These are phyloP conservation scores for Cheilosia scutellata DNA, from an alignment of 2,888 invertebrate genomes.

Conservation along the genomic window DNA sequence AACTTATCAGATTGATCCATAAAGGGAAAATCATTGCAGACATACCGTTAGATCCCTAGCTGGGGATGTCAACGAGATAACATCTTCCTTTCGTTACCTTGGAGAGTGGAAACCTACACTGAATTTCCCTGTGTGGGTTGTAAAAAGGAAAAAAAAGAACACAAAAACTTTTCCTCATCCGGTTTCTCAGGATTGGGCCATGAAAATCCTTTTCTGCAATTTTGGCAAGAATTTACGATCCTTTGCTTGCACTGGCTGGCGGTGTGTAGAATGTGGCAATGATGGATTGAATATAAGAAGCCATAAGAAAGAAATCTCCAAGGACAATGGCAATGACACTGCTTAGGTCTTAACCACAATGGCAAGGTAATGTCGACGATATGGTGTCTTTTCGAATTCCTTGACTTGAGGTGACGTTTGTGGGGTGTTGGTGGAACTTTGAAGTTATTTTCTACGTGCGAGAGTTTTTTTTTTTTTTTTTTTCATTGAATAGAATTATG, in stretches of 20 bases:
- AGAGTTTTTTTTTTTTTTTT: background rate
- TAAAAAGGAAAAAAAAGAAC: background rate
- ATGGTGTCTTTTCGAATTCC: slow-evolving; percentile 12
- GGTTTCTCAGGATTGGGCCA: slow-evolving; percentile 29
- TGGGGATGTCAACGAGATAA: slow-evolving; percentile 31
- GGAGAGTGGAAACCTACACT: background rate
- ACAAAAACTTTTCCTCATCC: slow-evolving; percentile 19
- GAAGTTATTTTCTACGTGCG: slow-evolving; percentile 10
- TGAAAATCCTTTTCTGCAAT: slow-evolving; percentile 59
- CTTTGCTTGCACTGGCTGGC: slow-evolving; percentile 23
- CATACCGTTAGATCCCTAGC: slow-evolving; percentile 47
- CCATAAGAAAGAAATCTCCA: slow-evolving; percentile 40
- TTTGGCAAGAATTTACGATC: slow-evolving; percentile 66
- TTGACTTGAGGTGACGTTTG: slow-evolving; percentile 27
- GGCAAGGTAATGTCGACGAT: slow-evolving; percentile 7
- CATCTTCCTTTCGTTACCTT: slow-evolving; percentile 19
- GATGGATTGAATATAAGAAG: slow-evolving; percentile 66
- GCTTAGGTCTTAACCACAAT: slow-evolving; percentile 14
- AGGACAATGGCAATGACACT: slow-evolving; percentile 17
- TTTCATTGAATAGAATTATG: slow-evolving; percentile 3
- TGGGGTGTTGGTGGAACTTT: background rate
- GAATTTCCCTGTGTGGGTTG: slow-evolving; percentile 5
- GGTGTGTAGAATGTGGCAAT: slow-evolving; percentile 47
- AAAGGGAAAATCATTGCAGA: slow-evolving; percentile 59
- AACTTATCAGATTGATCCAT: slow-evolving; percentile 71